Evolutionary conservation across 2,888 invertebrate genomes (phyloP).

Genomic region (Caenorhabditis macrosperma): DNA sequence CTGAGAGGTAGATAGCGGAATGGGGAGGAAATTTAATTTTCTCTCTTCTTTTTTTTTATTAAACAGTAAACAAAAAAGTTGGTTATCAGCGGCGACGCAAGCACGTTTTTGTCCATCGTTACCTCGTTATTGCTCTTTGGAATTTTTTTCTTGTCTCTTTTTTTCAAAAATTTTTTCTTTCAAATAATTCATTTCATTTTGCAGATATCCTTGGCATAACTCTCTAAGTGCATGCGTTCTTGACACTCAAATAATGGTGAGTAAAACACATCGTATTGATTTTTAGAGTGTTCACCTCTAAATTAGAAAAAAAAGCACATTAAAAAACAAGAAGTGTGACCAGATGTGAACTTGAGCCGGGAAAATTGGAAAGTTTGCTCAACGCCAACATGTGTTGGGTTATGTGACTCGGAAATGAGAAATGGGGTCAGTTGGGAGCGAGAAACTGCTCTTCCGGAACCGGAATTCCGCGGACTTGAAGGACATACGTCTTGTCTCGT

Average conservation of each 20-base stretch:
- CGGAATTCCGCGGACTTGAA: background rate
- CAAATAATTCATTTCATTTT: conserved; percentile 1
- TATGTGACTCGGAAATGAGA: conserved; percentile 25
- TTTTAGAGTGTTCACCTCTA: background rate
- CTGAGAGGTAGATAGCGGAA: too few species aligned
- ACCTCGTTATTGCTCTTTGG: too few species aligned
- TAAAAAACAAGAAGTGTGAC: background rate
- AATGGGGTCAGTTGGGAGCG: background rate
- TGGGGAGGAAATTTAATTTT: too few species aligned
- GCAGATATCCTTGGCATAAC: conserved; percentile 16
- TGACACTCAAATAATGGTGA: conserved; percentile 38
- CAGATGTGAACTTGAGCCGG: conserved; percentile 2
- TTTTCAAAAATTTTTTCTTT: background rate
- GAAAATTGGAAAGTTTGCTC: background rate
- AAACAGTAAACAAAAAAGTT: too few species aligned
- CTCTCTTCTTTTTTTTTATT: too few species aligned
- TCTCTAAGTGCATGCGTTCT: conserved; percentile 38
- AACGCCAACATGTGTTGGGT: conserved; percentile 3
- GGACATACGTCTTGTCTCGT: background rate
- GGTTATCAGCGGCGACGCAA: too few species aligned
- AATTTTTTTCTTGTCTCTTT: too few species aligned
- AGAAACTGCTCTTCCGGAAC: conserved; percentile 22
- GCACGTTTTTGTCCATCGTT: too few species aligned
- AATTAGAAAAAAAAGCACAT: background rate
- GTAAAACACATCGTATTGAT: conserved; percentile 5